Conservation (phyloP, 2,113 vertebrate species). For the Colius striatus region DNA sequence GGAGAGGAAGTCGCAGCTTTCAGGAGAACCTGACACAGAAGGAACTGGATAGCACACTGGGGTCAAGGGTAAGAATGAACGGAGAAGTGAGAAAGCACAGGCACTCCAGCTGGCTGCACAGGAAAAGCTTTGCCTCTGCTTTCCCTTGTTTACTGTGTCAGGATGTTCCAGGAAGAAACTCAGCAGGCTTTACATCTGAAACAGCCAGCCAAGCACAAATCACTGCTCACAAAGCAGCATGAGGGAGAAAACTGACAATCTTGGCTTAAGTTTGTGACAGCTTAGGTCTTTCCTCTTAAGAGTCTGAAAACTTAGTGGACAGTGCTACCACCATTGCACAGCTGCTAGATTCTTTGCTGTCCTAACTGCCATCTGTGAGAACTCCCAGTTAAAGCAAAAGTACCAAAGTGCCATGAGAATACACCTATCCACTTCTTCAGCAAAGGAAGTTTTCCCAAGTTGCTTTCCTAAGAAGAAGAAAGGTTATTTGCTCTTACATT, state of each 20-base stretch:
- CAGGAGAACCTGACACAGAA: conserved; percentile 67
- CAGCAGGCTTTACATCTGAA: conserved; percentile 26
- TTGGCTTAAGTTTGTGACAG: not conserved
- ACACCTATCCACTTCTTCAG: not conserved
- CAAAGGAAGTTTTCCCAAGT: not conserved
- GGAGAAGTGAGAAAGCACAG: conserved; percentile 76
- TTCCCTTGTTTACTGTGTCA: conserved; percentile 64
- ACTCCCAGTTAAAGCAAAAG: not conserved
- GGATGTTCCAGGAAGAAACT: conserved; percentile 62
- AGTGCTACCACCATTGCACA: not conserved
- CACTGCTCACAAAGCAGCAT: not conserved
- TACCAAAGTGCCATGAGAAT: not conserved
- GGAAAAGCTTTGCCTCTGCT: conserved; percentile 68
- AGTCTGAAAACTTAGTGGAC: not conserved
- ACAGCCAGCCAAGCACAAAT: conserved; percentile 5
- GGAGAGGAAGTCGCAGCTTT: conserved; percentile 79
- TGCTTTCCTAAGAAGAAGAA: not conserved
- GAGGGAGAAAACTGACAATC: not conserved
- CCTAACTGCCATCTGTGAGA: not conserved
- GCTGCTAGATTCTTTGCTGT: not conserved
- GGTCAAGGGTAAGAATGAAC: conserved; percentile 80
- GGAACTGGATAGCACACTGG: conserved; percentile 74
- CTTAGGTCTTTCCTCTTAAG: not conserved
- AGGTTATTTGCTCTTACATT: not conserved
- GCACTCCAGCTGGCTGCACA: conserved; percentile 67